Conservation (phyloP, 2,888 invertebrate genomes). For the Chydorus sphaericus region DNA sequence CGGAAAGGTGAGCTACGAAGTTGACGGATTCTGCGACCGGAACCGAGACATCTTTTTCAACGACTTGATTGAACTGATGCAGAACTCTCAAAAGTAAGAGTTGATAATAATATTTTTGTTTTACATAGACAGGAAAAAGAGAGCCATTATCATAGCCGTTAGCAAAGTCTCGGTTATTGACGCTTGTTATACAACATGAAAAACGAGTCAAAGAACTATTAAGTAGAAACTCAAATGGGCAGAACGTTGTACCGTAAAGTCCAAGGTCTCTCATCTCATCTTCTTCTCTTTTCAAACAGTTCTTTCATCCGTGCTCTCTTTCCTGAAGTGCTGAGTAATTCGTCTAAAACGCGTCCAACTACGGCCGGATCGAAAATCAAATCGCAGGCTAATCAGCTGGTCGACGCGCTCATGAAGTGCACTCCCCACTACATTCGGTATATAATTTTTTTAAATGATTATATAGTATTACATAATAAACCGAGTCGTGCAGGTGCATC, state of each 20-base stretch:
- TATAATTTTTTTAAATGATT: neutral
- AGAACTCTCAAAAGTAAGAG: slow-evolving; percentile 42
- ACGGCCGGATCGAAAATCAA: slow-evolving; percentile 50
- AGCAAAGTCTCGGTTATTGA: neutral
- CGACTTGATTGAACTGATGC: slow-evolving; percentile 50
- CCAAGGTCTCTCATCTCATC: neutral
- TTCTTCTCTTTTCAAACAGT: slow-evolving; percentile 27
- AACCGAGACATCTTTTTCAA: slow-evolving; percentile 49
- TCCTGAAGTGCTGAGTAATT: slow-evolving; percentile 36
- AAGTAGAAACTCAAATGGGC: neutral
- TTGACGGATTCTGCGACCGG: slow-evolving; percentile 48
- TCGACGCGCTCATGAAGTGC: slow-evolving; percentile 47
- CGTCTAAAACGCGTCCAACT: slow-evolving; percentile 41
- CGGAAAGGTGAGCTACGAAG: slow-evolving; percentile 46
- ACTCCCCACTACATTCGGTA: slow-evolving; percentile 49
- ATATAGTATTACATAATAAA: neutral
- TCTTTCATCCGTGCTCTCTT: slow-evolving; percentile 41
- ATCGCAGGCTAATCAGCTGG: slow-evolving; percentile 47
- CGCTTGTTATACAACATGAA: neutral
- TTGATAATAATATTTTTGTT: too few species aligned
- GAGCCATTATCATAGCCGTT: neutral
- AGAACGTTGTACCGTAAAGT: neutral
- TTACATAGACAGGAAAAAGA: too few species aligned
- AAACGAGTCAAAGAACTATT: too few species aligned
- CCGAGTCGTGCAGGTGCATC: slow-evolving; percentile 34